Percentiles rank a stretch among this genome's conserved stretches.
Evolutionary conservation across 2,797 vertebrate genomes (phyloP).

Genomic region (Catamblyrhynchus diadema): DNA sequence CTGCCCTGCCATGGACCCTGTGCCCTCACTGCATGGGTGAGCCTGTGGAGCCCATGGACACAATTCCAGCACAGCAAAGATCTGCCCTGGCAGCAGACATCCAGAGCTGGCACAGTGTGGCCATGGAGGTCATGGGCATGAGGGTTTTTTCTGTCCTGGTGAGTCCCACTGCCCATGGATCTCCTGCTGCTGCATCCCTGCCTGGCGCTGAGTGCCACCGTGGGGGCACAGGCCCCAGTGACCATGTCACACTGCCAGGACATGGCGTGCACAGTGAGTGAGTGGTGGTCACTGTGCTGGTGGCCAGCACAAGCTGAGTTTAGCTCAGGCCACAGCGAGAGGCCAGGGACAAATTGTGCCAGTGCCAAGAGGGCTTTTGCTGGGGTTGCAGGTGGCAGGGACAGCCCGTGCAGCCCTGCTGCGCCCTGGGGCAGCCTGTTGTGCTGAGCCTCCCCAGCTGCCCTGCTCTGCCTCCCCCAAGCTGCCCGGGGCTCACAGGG

Average conservation of each 20-base stretch:
- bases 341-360: background rate
- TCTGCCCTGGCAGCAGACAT: background rate
- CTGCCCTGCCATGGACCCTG: background rate
- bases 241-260: accelerated
- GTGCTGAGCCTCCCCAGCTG: background rate
- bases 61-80: background rate
- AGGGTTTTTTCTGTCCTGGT: background rate
- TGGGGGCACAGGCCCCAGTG: accelerated
- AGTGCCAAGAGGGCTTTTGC: background rate
- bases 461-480: background rate
- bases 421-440: accelerated
- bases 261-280: accelerated
- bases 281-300: background rate
- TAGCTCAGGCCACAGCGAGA: background rate
- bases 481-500: background rate
- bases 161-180: accelerated
- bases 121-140: accelerated
- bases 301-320: background rate
- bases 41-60: no score
- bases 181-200: background rate
- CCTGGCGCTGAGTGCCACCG: accelerated
- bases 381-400: background rate
- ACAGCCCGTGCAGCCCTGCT: background rate
- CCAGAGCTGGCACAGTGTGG: background rate
- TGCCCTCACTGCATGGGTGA: background rate